Percentiles rank a stretch among this genome's conserved stretches.
phyloP scores from a whole-genome alignment of 2,797 vertebrate species.

The Trachurus trachurus region DNA sequence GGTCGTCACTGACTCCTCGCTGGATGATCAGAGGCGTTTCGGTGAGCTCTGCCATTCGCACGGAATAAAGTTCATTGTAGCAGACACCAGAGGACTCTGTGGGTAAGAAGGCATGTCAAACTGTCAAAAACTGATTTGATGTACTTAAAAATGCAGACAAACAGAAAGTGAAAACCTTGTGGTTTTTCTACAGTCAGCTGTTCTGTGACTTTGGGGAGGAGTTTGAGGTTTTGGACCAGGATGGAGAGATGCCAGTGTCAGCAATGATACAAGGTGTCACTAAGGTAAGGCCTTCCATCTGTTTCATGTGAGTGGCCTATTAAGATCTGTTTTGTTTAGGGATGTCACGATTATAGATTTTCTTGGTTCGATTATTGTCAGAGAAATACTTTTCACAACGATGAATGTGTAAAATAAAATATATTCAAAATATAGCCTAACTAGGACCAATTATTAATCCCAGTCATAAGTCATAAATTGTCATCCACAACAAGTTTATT shows the following conservation, averaged over 20 bases:
- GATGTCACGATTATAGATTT: too few species aligned
- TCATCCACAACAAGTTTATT: too few species aligned
- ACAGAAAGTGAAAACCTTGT: neutral
- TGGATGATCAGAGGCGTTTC: slow-evolving; percentile 89
- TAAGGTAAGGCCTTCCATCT: slow-evolving; percentile 82
- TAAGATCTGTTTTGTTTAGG: too few species aligned
- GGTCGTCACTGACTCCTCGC: slow-evolving; percentile 88
- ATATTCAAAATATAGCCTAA: too few species aligned
- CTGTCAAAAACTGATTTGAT: neutral
- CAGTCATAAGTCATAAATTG: too few species aligned
- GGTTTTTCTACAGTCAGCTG: slow-evolving; percentile 85
- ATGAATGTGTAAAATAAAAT: too few species aligned
- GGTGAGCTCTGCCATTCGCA: slow-evolving; percentile 86
- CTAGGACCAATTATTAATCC: too few species aligned
- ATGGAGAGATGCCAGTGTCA: slow-evolving; percentile 80
- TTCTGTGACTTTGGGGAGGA: slow-evolving; percentile 94
- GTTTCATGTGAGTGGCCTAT: neutral
- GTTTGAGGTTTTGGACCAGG: slow-evolving; percentile 84
- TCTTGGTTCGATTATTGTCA: too few species aligned
- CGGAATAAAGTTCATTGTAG: slow-evolving; percentile 87
- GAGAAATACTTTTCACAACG: too few species aligned
- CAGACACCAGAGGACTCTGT: slow-evolving; percentile 90
- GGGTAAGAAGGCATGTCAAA: slow-evolving; percentile 82
- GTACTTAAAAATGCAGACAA: too few species aligned
- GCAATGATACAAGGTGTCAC: slow-evolving; percentile 85